Base-by-base conservation (phyloP, 2,113 vertebrate genomes). In the Glareola pratincola region DNA sequence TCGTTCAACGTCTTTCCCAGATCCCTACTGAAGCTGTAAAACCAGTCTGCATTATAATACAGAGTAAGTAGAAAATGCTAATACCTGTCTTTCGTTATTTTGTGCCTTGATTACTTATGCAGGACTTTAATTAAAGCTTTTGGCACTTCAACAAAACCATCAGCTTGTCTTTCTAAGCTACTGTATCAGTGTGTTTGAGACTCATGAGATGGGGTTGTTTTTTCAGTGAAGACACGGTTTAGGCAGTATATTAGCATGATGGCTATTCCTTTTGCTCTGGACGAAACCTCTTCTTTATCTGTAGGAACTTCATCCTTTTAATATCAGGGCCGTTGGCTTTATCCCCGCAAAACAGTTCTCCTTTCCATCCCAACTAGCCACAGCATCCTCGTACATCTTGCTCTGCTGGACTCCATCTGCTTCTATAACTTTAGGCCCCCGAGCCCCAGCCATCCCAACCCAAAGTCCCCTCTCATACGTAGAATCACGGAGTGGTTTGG, bases 231-330 rank as follows among this genome's bases (percentile, higher is more conserved):
- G 19, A 8, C 22, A 8, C 37, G 9, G 0, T 17, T 64, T 6
- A 14, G 51, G 6, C 41, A 13, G 18, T 16, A 6, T 8, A 2
- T 41, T 8, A 5, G 14, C 14, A 15, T 8, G 23, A 11, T 48
- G 2, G 4, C 7, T 8, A 67, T 22, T 51, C 29, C 48, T 32
- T 53, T n/a, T 32, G 12, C n/a, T 57, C 30, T 30, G 37, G 11
- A 19, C 2, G 1, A 47, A 74, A 30, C 68, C n/a, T 22, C 30
- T 71, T 24, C 63, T 36, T 39, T 18, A 10, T 17, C 57, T 26
- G 0, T 4, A 2, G 3, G 36, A 32, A 8, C 54, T 41, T 74
- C 47, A 26, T 13, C 56, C 2, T 0, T 15, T 54, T 2, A 3
- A 15, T 1, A 12, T 60, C 47, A 41, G 37, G 21, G 22, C 26